Base-by-base conservation (phyloP, 2,797 vertebrate genomes). In the Menidia menidia region DNA sequence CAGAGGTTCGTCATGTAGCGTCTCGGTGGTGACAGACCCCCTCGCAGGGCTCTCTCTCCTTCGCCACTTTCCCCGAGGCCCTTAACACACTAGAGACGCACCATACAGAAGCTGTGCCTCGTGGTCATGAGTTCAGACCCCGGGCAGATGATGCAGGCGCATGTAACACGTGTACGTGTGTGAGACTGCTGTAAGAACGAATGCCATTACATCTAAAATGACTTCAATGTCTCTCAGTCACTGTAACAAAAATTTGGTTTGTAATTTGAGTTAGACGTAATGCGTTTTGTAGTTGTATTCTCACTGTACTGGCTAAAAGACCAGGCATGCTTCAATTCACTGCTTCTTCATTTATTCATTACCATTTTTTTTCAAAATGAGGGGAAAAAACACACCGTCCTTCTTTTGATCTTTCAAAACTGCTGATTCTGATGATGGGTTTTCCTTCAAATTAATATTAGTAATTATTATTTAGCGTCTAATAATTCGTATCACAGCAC, bases 11-110 rank as follows among this genome's bases (percentile, higher is more conserved):
- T 81, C 59, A 18, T 19, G 45, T 66, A 71, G 72, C 60, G 64
- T 84, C 68, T 60, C 3, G 25, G 25, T 25, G 48, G 64, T 73
- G 72, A 73, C 72, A 64, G 68, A 80, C 41, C 1, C n/a, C 58
- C 44, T 1, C 25, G 63, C 61, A 35, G 33, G 58, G 67, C 68
- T 54, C 69, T 64, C 71, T 67, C 68, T 44, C 60, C 66, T 77
- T 80, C 67, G 56, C 62, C 68, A 8, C 68, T 66, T 55, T 57
- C 75, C 83, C 77, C 55, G 6, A 41, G 51, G 80, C 78, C 25
- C 68, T 84, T 67, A 57, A 25, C 45, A 47, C 3, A 33, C 35
- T 75, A 60, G 62, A 50, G 11, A 33, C 55, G 43, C 32, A 68
- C 32, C 8, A 15, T 51, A 59, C 33, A 63, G 55, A 73, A 18